Base-by-base conservation (phyloP, 35 echinoderm and acorn worm species). In the Antedon bifida region DNA sequence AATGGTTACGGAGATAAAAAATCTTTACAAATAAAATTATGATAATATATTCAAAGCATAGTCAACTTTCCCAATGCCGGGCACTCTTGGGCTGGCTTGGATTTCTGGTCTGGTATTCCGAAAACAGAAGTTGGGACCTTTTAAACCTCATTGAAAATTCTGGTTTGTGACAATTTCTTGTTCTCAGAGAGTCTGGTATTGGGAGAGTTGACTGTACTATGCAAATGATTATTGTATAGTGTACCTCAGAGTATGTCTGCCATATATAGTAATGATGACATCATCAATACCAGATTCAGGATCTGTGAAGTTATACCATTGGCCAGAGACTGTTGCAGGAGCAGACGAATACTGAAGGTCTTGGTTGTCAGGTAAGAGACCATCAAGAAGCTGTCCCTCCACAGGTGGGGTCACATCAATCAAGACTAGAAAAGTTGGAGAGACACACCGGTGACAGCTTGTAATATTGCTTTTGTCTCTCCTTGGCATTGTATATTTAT, bases 241-340 rank as follows among this genome's bases (percentile, higher is more conserved):
- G n/a, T 39, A 81, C 74, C 12, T 74, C 34, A 76, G 26, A 30
- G 10, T 29, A 30, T 88, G 86, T 45, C 82, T 83, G 0, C 81
- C 29, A 30, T 77, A 83, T 3, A 88, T 64, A 38, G 79, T 77
- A 19, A 88, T 75, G 34, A 76, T 28, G 74, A 82, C 82, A 30
- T 88, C 86, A 31, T 82, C 39, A 30, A 88, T 88, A 16, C 35
- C 51, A 36, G 86, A 88, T 30, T 88, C 86, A 0, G 86, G 86
- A 46, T 88, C 86, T 14, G 26, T 44, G 74, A 82, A 88, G 30
- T 82, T 46, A 32, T 77, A 8, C 86, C 86, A 88, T 36, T 82
- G 79, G 39, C 79, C 80, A 44, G 32, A 30, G 4, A 88, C 81
- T 39, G 86, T 88, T 32, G 86, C 79, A 4, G 86, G 64, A 42